Conservation (phyloP, 2,797 vertebrate genomes). For the Merluccius polli region DNA sequence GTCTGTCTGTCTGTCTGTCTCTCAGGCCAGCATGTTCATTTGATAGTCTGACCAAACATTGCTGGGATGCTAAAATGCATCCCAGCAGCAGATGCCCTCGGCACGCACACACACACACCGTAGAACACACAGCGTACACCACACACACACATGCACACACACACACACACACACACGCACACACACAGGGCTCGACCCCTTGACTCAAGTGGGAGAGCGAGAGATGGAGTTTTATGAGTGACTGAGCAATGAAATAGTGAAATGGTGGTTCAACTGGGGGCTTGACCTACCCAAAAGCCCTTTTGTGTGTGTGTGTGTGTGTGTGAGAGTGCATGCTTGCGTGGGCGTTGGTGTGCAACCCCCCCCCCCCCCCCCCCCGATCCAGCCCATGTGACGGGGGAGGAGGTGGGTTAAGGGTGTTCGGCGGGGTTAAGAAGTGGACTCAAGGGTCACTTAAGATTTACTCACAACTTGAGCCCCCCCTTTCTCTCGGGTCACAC, state of each 20-base stretch:
- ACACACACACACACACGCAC: too few species aligned
- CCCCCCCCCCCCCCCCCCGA: slow-evolving; percentile 51
- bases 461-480: slow-evolving; percentile 33
- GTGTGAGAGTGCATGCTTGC: neutral
- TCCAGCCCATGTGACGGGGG: slow-evolving; percentile 66
- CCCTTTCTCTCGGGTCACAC: slow-evolving; percentile 20
- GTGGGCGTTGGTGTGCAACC: slow-evolving; percentile 30
- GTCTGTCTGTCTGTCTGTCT: too few species aligned
- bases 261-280: slow-evolving; percentile 60
- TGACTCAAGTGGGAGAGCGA: slow-evolving; percentile 17
- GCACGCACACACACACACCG: neutral
- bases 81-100: too few species aligned
- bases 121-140: neutral
- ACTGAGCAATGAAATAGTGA: slow-evolving; percentile 47
- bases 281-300: slow-evolving; percentile 52
- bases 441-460: slow-evolving; percentile 46
- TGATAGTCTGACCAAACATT: too few species aligned
- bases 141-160: too few species aligned
- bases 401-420: slow-evolving; percentile 54
- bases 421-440: slow-evolving; percentile 30
- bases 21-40: too few species aligned
- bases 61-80: too few species aligned
- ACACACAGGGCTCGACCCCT: neutral
- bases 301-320: slow-evolving; percentile 22
- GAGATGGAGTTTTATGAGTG: slow-evolving; percentile 36